Conservation (phyloP, 2,797 vertebrate species). For the Liasis olivaceus region DNA sequence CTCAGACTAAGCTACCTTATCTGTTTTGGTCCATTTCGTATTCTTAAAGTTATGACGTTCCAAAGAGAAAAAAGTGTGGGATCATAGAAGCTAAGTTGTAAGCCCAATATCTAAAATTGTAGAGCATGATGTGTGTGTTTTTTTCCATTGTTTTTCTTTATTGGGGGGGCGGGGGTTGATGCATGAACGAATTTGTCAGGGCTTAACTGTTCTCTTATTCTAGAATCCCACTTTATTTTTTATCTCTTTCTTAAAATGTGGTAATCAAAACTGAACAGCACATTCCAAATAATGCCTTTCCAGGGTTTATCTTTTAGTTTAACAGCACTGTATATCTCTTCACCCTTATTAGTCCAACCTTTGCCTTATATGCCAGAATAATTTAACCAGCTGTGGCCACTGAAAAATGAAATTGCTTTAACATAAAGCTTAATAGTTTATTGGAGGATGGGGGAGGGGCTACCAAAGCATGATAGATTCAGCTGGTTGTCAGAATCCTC, state of each 20-base stretch:
- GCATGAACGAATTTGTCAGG: neutral
- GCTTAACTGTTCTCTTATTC: neutral
- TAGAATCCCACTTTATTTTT: neutral
- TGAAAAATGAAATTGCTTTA: conserved; percentile 25
- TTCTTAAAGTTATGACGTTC: neutral
- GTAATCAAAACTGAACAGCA: neutral
- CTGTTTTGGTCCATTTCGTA: neutral
- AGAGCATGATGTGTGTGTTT: neutral
- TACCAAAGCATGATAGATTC: neutral
- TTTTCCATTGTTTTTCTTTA: neutral
- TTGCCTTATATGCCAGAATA: conserved; percentile 9
- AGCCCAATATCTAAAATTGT: neutral
- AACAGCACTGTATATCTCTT: conserved; percentile 20
- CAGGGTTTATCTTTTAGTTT: conserved; percentile 27
- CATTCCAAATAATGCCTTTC: conserved; percentile 30
- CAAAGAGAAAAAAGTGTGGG: neutral
- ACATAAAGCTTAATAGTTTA: neutral
- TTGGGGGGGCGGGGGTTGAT: neutral
- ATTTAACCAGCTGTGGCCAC: neutral
- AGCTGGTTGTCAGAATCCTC: too few species aligned
- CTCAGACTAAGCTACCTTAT: neutral
- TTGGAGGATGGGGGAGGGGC: neutral
- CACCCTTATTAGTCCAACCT: conserved; percentile 2
- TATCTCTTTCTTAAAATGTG: conserved; percentile 2
- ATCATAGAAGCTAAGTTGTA: neutral